A percentile compares a stretch with the other conserved stretches of the same genome.
phyloP scores from a whole-genome alignment of 2,888 invertebrate genomes.

The Cryptus armator region DNA sequence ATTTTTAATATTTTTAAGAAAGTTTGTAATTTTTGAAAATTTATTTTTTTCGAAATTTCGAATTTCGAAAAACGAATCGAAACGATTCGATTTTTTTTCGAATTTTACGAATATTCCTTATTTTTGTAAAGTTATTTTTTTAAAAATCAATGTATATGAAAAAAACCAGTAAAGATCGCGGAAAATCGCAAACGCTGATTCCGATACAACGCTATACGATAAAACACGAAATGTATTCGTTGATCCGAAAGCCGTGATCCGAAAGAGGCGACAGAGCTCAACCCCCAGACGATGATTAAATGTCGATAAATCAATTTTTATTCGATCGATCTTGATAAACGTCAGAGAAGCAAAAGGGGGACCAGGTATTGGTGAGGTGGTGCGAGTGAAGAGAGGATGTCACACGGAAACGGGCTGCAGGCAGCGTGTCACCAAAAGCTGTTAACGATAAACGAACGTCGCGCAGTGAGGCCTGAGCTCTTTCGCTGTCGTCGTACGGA shows the following conservation, averaged over 20 bases:
- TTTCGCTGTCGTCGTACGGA: not conserved
- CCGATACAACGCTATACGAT: not conserved
- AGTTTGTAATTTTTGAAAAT: too few species aligned
- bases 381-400: constrained; percentile 38
- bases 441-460: constrained; percentile 71
- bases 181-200: too few species aligned
- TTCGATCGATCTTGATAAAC: constrained; percentile 70
- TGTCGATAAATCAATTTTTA: constrained; percentile 71
- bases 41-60: too few species aligned
- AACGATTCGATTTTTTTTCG: too few species aligned
- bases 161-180: too few species aligned
- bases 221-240: not conserved
- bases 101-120: too few species aligned
- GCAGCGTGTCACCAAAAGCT: constrained; percentile 66
- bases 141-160: too few species aligned
- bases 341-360: constrained; percentile 62
- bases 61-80: too few species aligned
- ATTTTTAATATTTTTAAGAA: too few species aligned
- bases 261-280: constrained; percentile 13
- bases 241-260: constrained; percentile 17
- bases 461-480: constrained; percentile 53
- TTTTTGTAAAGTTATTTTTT: too few species aligned
- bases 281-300: constrained; percentile 58
- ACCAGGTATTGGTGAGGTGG: constrained; percentile 16
- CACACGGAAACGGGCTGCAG: constrained; percentile 58